phyloP scores from a whole-genome alignment of 2,113 vertebrate species.

The Psophia crepitans region DNA sequence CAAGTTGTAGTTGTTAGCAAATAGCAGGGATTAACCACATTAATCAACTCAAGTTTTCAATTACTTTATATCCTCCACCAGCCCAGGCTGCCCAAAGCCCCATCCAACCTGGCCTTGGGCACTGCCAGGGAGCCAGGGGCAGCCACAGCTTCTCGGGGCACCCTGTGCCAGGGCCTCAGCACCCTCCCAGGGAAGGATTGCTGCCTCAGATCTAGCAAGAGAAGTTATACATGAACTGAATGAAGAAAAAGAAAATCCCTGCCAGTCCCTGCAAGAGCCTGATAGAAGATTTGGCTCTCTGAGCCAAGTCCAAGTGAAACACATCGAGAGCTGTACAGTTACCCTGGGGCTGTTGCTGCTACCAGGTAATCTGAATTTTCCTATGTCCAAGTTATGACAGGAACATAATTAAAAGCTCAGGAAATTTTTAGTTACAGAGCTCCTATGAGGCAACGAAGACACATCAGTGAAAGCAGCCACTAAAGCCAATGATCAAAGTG shows the following conservation, averaged over 20 bases:
- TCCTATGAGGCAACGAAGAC: not conserved
- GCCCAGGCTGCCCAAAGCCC: too few relatives aligned
- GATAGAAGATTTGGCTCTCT: not conserved
- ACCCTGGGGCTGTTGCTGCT: not conserved
- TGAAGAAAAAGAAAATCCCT: not conserved
- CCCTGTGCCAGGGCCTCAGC: too few relatives aligned
- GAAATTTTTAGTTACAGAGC: not conserved
- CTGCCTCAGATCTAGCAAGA: not conserved
- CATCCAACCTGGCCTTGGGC: too few relatives aligned
- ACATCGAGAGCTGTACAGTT: rapidly evolving
- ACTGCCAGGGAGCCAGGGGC: too few relatives aligned
- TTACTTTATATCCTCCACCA: not conserved
- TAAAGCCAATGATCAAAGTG: not conserved
- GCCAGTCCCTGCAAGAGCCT: not conserved
- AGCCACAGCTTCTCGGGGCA: too few relatives aligned
- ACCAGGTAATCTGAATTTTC: not conserved
- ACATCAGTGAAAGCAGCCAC: not conserved
- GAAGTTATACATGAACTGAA: not conserved
- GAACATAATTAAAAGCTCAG: not conserved
- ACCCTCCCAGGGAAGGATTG: too few relatives aligned
- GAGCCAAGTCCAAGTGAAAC: not conserved
- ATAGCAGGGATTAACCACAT: not conserved
- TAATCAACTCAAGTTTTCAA: not conserved
- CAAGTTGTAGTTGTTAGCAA: not conserved
- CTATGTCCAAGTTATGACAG: not conserved